phyloP scores from a whole-genome alignment of 2,888 invertebrate species.

The Subacronicta megacephala region DNA sequence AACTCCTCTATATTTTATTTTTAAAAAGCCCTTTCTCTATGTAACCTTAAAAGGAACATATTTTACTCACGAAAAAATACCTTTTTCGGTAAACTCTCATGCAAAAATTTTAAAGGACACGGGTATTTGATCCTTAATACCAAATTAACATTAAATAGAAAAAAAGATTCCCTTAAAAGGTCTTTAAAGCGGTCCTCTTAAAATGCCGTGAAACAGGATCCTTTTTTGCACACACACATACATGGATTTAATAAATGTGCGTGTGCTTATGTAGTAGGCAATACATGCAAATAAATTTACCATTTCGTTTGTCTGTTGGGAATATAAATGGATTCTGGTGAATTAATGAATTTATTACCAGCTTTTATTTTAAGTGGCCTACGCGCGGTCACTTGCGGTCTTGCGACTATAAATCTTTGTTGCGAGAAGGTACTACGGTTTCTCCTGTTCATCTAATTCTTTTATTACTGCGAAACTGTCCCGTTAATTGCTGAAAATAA shows the following conservation, averaged over 20 bases:
- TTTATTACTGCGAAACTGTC: not conserved
- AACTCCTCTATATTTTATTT: too few relatives aligned
- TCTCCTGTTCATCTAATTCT: conserved; percentile 8
- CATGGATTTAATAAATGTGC: not conserved
- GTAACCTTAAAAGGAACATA: too few relatives aligned
- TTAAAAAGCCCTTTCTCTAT: too few relatives aligned
- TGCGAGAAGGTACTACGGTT: conserved; percentile 25
- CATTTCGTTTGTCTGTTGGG: conserved; percentile 58
- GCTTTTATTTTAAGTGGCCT: conserved; percentile 70
- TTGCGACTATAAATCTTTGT: conserved; percentile 61
- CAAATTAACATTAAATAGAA: conserved; percentile 42
- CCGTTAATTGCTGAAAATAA: not conserved
- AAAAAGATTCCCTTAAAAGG: conserved; percentile 39
- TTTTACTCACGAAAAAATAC: conserved; percentile 12
- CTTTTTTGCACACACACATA: conserved; percentile 14
- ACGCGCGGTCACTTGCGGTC: conserved; percentile 53
- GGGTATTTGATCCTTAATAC: conserved; percentile 48
- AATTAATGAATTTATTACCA: conserved; percentile 73
- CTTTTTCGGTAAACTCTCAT: conserved; percentile 13
- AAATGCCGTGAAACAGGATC: conserved; percentile 47
- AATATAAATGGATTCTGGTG: conserved; percentile 68
- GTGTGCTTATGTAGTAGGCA: conserved; percentile 25
- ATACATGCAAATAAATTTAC: conserved; percentile 61
- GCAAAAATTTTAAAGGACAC: conserved; percentile 41
- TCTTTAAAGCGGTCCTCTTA: conserved; percentile 29